Percentiles rank a stretch among this genome's conserved stretches.
These are phyloP conservation scores for Synergus laeviventris DNA, from an alignment of 2,888 invertebrate genomes.

Conservation along the genomic window DNA sequence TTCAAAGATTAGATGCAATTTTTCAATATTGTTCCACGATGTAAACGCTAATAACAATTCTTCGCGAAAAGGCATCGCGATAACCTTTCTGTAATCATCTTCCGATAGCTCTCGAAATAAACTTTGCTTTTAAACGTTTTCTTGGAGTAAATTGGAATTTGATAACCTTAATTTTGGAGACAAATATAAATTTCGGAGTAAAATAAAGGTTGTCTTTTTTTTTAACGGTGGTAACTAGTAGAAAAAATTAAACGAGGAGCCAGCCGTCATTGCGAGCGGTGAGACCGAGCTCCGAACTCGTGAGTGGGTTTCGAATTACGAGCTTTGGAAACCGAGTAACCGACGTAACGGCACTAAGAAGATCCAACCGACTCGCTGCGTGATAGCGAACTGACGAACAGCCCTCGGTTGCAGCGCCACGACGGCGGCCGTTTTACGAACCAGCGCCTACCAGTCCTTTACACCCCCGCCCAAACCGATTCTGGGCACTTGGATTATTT, in stretches of 20 bases:
- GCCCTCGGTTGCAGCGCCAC: conserved; percentile 30
- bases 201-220: neutral
- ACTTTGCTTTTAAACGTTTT: neutral
- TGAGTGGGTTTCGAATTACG: neutral
- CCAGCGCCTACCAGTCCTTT: neutral
- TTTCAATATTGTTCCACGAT: neutral
- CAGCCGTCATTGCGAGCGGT: conserved; percentile 32
- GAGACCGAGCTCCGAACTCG: conserved; percentile 29
- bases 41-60: neutral
- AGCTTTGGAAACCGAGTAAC: neutral
- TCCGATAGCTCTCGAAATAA: neutral
- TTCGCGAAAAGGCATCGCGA: neutral
- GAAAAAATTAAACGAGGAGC: conserved; percentile 5
- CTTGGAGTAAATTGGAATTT: neutral
- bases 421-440: conserved; percentile 17
- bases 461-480: neutral
- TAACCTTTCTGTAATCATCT: neutral
- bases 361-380: conserved; percentile 33
- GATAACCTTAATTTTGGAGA: neutral
- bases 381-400: conserved; percentile 32
- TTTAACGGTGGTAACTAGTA: neutral
- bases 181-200: neutral
- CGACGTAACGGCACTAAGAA: conserved; percentile 8
- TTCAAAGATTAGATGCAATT: neutral
- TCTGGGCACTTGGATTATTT: conserved; percentile 33